Percentiles rank a stretch among this genome's conserved stretches.
Evolutionary conservation across 2,113 vertebrate species (phyloP).

Genomic region (Sinocyclocheilus maitianheensis): DNA sequence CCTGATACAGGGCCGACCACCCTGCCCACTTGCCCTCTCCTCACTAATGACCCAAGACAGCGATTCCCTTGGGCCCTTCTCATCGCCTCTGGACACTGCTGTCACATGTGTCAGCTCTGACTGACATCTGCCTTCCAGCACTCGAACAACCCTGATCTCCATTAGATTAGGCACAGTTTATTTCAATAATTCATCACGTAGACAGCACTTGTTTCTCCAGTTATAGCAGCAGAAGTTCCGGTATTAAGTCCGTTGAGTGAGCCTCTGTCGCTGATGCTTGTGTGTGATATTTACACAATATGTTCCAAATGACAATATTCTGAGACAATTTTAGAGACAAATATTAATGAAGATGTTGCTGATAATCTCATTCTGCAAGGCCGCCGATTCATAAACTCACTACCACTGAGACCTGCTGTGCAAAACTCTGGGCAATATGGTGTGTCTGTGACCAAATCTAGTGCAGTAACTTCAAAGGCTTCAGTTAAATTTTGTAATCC

Average conservation of each 20-base stretch:
- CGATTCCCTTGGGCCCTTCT: constrained; percentile 31
- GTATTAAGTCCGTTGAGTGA: not conserved
- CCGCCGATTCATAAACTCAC: constrained; percentile 53
- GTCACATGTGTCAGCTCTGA: constrained; percentile 54
- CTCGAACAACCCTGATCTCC: constrained; percentile 23
- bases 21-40: constrained; percentile 43
- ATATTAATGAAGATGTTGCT: constrained; percentile 36
- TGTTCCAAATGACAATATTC: constrained; percentile 9
- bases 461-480: constrained; percentile 53
- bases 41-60: constrained; percentile 57
- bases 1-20: not conserved
- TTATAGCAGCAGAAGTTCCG: not conserved
- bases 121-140: constrained; percentile 53
- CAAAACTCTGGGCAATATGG: constrained; percentile 45
- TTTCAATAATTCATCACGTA: constrained; percentile 59
- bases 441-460: constrained; percentile 54
- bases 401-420: constrained; percentile 48
- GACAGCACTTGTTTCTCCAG: constrained; percentile 38
- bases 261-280: not conserved
- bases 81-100: constrained; percentile 40
- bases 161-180: constrained; percentile 46
- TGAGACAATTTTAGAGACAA: constrained; percentile 4
- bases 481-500: constrained; percentile 54
- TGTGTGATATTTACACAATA: constrained; percentile 10
- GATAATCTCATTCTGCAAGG: constrained; percentile 29